These are phyloP conservation scores for Kryptopterus vitreolus DNA, from an alignment of 2,797 vertebrate genomes.

Conservation along the genomic window DNA sequence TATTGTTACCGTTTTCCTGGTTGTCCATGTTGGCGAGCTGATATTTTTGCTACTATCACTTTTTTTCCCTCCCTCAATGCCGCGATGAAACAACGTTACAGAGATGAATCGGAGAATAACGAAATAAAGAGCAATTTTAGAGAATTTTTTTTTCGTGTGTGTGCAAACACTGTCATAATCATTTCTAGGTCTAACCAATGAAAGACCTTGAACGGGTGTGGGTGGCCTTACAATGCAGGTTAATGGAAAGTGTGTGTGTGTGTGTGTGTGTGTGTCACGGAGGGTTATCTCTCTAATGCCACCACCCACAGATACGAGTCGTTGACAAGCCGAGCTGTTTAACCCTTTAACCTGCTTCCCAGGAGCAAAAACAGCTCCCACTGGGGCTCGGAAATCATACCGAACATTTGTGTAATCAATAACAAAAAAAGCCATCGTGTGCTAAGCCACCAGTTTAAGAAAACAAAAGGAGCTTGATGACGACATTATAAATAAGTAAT, in stretches of 20 bases:
- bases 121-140: background rate
- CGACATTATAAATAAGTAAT: background rate
- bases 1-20: too few species aligned
- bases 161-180: background rate
- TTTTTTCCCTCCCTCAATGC: too few species aligned
- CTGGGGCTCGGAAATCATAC: too few species aligned
- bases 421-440: background rate
- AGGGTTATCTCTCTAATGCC: constrained; percentile 52
- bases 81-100: too few species aligned
- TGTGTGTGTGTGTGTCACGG: constrained; percentile 36
- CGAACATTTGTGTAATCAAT: background rate
- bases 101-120: too few species aligned
- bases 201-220: constrained; percentile 23
- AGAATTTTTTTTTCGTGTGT: too few species aligned
- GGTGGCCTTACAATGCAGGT: constrained; percentile 43
- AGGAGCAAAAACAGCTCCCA: too few species aligned
- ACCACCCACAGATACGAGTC: constrained; percentile 51
- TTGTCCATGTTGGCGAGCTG: too few species aligned
- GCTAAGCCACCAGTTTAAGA: too few species aligned
- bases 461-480: background rate
- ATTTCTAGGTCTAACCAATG: background rate
- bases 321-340: constrained; percentile 57
- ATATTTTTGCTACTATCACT: too few species aligned
- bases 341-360: constrained; percentile 60
- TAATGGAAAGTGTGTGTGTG: constrained; percentile 38